These are phyloP conservation scores for Strigops habroptila DNA, from an alignment of 2,113 vertebrate genomes.

Conservation along the genomic window DNA sequence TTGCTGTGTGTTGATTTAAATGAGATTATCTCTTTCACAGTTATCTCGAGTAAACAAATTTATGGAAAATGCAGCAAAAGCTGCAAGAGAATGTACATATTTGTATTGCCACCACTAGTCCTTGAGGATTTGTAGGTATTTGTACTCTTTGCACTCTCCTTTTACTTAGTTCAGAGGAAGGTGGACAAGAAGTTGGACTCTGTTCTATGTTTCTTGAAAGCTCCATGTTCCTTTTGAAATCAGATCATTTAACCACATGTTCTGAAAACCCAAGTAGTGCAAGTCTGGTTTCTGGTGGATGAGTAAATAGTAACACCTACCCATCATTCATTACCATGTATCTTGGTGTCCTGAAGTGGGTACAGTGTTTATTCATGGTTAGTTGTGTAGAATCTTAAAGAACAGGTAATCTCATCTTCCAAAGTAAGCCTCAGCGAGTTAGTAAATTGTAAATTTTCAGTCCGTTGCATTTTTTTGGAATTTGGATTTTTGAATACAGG, in stretches of 20 bases:
- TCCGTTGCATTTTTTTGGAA: neutral
- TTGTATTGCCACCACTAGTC: neutral
- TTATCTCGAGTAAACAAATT: neutral
- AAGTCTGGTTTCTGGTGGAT: neutral
- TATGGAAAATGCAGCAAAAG: neutral
- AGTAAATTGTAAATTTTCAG: neutral
- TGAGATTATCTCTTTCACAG: neutral
- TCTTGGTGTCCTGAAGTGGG: neutral
- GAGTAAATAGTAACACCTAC: neutral
- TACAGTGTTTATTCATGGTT: neutral
- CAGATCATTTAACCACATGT: rapidly evolving
- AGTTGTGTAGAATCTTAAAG: neutral
- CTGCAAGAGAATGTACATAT: neutral
- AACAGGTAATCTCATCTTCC: neutral
- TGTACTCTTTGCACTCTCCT: neutral
- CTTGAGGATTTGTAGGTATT: neutral
- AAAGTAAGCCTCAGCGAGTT: neutral
- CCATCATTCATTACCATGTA: neutral
- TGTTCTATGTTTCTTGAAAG: neutral
- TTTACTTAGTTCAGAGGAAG: neutral
- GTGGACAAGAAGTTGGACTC: neutral
- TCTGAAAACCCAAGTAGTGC: neutral
- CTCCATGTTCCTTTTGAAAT: neutral
- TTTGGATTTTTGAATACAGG: neutral
- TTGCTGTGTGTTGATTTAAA: neutral